Base-by-base conservation (phyloP, 1,140 invertebrate species). In the Dreissena rostriformis region DNA sequence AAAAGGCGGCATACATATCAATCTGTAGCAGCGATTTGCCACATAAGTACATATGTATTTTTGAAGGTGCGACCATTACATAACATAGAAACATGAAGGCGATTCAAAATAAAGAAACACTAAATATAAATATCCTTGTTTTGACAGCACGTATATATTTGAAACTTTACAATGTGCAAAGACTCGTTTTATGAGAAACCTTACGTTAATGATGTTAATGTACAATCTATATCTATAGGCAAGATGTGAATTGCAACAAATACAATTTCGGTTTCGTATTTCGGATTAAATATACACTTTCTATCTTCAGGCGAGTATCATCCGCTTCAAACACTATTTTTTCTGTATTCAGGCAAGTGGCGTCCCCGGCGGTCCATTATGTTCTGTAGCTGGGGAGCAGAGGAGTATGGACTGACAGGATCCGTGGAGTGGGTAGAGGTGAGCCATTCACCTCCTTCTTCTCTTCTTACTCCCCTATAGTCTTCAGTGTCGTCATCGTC, bases 331-430 rank as follows among this genome's bases (percentile, higher is more conserved):
- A n/a, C n/a, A n/a, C n/a, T n/a, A n/a, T n/a, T n/a, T n/a, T 22
- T 75, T 7, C 24, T 52, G n/a, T 55, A 5, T 55, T 12, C 66
- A 90, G 89, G 84, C 12, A 72, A 67, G 29, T 92, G 91, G 91
- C 70, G 85, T 15, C 91, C 91, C 2, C 72, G 91, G 19, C 66
- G 91, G 29, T 87, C 88, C 29, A 88, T 92, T 26, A 74, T 92
- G 28, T 91, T 92, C 65, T 90, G 90, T 86, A 90, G 87, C 63
- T 92, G 91, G 91, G 91, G 90, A 49, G 91, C 89, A 14, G 91
- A 92, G 77, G 91, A 92, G 29, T 90, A 90, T 70, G 90, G 90
- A 11, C 76, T 91, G 0, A 74, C 91, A 61, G 91, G 90, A 10
- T 90, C 88, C 17, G 88, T 71, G 14, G 90, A 91, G 87, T 91